Evolutionary conservation across 2,113 vertebrate species (phyloP).

Genomic region (Aspiorhynchus laticeps): DNA sequence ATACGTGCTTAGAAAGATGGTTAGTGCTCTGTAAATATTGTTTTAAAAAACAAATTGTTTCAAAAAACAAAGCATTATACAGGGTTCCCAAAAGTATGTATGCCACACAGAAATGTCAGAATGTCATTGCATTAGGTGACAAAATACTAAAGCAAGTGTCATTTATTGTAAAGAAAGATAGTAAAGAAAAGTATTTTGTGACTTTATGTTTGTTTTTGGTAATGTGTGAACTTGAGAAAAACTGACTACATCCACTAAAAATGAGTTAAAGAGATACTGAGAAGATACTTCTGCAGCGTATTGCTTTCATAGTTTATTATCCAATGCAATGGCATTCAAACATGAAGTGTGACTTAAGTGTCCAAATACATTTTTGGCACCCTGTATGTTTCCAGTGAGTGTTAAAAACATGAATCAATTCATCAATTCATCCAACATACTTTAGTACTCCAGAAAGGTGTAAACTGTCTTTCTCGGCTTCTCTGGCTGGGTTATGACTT

Average conservation of each 20-base stretch:
- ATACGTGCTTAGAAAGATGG: background rate
- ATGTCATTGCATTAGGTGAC: background rate
- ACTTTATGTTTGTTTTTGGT: background rate
- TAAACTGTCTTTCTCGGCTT: background rate
- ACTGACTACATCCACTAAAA: background rate
- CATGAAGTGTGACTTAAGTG: background rate
- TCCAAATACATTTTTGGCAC: background rate
- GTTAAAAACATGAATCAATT: background rate
- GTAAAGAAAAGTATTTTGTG: background rate
- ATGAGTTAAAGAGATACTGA: background rate
- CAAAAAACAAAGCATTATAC: background rate
- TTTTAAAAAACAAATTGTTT: background rate
- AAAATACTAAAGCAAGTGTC: background rate
- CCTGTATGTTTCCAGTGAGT: background rate
- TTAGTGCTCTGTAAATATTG: background rate
- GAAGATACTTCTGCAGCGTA: background rate
- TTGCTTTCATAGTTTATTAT: background rate
- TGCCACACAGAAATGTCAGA: background rate
- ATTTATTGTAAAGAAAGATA: background rate
- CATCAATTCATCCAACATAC: background rate
- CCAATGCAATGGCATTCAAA: background rate
- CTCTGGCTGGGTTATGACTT: background rate
- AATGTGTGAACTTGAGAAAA: background rate
- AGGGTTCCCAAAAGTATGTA: background rate
- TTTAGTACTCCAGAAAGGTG: background rate